Percentiles rank a stretch among this genome's conserved stretches.
Conservation (phyloP, 1,140 invertebrate species). For the Lordiphosa clarofinis region DNA sequence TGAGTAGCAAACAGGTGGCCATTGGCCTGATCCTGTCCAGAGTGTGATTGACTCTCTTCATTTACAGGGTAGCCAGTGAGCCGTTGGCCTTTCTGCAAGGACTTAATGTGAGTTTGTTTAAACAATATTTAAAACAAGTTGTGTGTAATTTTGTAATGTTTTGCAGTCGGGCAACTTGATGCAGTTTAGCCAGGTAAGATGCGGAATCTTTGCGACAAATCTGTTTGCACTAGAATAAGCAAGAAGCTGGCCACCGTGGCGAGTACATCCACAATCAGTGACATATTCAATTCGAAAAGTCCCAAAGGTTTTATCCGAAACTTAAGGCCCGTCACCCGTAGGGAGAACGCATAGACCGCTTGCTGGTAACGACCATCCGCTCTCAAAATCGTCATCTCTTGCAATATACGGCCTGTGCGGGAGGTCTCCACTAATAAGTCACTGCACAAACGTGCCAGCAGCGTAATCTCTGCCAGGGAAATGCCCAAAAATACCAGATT, state of each 20-base stretch:
- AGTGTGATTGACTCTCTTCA: background rate
- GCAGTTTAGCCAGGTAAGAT: constrained; percentile 72
- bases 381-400: constrained; percentile 40
- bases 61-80: constrained; percentile 45
- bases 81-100: constrained; percentile 65
- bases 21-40: background rate
- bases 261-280: constrained; percentile 46
- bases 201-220: constrained; percentile 47
- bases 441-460: constrained; percentile 45
- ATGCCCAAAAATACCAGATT: constrained; percentile 59
- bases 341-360: constrained; percentile 50
- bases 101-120: constrained; percentile 53
- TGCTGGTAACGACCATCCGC: constrained; percentile 55
- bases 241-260: constrained; percentile 47
- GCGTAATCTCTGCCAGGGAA: constrained; percentile 53
- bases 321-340: constrained; percentile 38
- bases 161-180: constrained; percentile 71
- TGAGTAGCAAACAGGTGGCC: constrained; percentile 26
- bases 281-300: constrained; percentile 50
- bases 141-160: constrained; percentile 7
- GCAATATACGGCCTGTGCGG: constrained; percentile 41
- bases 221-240: constrained; percentile 52
- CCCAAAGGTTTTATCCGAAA: constrained; percentile 65
- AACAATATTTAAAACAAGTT: background rate
- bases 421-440: constrained; percentile 35